Conservation (phyloP, 2,888 invertebrate species). For the Ormyrus nitidulus region DNA sequence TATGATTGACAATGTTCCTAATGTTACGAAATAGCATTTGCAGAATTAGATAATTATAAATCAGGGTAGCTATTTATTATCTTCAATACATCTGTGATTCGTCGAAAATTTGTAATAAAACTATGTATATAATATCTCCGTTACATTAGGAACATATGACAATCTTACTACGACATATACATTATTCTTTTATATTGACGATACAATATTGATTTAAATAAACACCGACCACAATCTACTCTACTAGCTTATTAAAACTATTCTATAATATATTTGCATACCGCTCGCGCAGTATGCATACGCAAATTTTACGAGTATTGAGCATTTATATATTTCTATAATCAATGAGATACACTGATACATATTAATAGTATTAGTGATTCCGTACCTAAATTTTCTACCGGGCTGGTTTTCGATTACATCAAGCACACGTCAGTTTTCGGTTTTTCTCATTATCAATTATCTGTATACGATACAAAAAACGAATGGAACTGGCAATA, state of each 20-base stretch:
- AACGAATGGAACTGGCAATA: slow-evolving; percentile 54
- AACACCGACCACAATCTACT: slow-evolving; percentile 75
- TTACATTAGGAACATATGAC: slow-evolving; percentile 60
- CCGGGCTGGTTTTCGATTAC: slow-evolving; percentile 74
- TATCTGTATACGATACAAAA: slow-evolving; percentile 46
- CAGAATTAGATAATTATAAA: background rate
- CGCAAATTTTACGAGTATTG: slow-evolving; percentile 71
- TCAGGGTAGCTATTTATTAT: background rate
- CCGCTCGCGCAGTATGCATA: slow-evolving; percentile 70
- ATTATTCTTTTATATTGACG: slow-evolving; percentile 67
- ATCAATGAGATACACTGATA: slow-evolving; percentile 73
- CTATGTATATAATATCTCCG: background rate
- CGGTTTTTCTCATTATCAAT: slow-evolving; percentile 60
- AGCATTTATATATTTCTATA: slow-evolving; percentile 71
- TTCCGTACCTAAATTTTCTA: slow-evolving; percentile 74
- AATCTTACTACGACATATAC: slow-evolving; percentile 72
- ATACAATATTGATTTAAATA: slow-evolving; percentile 71
- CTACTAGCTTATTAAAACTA: slow-evolving; percentile 72
- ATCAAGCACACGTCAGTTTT: slow-evolving; percentile 69
- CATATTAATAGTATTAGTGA: slow-evolving; percentile 74
- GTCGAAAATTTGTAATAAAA: background rate
- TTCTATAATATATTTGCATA: slow-evolving; percentile 68
- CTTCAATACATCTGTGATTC: too few relatives aligned
- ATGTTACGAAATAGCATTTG: slow-evolving; percentile 7
- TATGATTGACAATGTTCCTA: slow-evolving; percentile 65